A percentile compares a stretch with the other conserved stretches of the same genome.
phyloP scores from a whole-genome alignment of 2,113 vertebrate genomes.

The Sakesphorus luctuosus region DNA sequence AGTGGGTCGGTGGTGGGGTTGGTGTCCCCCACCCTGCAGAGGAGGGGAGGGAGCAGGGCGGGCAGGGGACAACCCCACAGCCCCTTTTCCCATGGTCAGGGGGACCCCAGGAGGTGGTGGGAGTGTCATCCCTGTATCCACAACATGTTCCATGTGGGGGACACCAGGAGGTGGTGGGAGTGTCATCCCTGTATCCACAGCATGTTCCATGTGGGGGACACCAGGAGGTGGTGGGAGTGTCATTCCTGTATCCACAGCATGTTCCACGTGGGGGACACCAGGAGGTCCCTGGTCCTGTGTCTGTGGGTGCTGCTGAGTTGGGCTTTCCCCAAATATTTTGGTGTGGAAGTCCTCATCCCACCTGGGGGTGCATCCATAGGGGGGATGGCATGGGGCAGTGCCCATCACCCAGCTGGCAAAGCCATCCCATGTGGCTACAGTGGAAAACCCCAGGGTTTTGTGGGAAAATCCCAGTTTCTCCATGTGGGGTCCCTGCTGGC shows the following conservation, averaged over 20 bases:
- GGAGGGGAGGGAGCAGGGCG: not conserved
- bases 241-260: not conserved
- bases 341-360: fast-evolving
- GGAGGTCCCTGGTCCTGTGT: too few species aligned
- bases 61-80: not conserved
- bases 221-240: not conserved
- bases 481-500: fast-evolving
- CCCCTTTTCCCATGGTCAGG: not conserved
- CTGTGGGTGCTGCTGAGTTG: not conserved
- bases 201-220: not conserved
- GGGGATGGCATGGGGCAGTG: not conserved
- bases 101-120: not conserved
- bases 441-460: fast-evolving
- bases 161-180: not conserved
- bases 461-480: not conserved
- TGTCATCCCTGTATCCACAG: not conserved
- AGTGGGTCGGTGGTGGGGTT: fast-evolving
- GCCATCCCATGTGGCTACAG: not conserved
- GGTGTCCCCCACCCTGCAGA: not conserved
- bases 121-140: not conserved
- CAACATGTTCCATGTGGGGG: fast-evolving
- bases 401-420: not conserved
- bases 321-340: fast-evolving
- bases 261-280: not conserved
- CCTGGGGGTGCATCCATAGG: fast-evolving